Conservation (phyloP, 2,888 invertebrate species). For the Sphaerophoria taeniata region DNA sequence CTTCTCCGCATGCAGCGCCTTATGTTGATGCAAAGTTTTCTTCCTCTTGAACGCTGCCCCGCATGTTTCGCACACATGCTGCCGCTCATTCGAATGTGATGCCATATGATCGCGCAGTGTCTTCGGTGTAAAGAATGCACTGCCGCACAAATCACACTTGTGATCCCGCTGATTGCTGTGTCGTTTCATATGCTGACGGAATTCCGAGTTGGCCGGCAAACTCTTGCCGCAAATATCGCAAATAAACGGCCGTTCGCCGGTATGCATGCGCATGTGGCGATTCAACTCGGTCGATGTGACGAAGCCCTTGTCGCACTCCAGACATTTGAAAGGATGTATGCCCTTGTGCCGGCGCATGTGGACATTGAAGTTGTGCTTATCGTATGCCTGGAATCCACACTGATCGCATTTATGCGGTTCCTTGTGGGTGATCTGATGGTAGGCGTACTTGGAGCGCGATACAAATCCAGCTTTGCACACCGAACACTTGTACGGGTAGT, state of each 20-base stretch:
- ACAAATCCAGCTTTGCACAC: conserved; percentile 64
- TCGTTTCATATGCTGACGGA: conserved; percentile 58
- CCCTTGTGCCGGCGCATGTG: conserved; percentile 68
- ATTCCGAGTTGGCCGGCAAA: conserved; percentile 30
- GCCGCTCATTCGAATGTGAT: conserved; percentile 56
- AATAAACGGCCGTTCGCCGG: conserved; percentile 53
- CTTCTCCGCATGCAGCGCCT: conserved; percentile 48
- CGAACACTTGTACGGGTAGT: conserved; percentile 62
- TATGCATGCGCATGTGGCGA: conserved; percentile 55
- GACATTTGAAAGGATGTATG: conserved; percentile 49
- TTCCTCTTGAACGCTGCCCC: conserved; percentile 61
- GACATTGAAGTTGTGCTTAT: conserved; percentile 61
- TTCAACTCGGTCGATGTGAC: conserved; percentile 60
- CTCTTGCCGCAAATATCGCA: conserved; percentile 57
- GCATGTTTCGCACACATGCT: conserved; percentile 59
- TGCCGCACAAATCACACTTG: conserved; percentile 55
- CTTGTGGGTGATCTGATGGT: conserved; percentile 63
- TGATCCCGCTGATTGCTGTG: conserved; percentile 62
- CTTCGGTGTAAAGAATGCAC: conserved; percentile 52
- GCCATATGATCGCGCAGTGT: conserved; percentile 58
- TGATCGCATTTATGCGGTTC: conserved; percentile 61
- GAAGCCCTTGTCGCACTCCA: conserved; percentile 57
- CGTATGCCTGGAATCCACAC: conserved; percentile 57
- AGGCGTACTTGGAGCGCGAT: conserved; percentile 60
- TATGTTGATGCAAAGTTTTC: conserved; percentile 56